Evolutionary conservation across 2,113 vertebrate genomes (phyloP), one percentile per base, ranked within the genome.

Genomic region (Oryzias woworae): DNA sequence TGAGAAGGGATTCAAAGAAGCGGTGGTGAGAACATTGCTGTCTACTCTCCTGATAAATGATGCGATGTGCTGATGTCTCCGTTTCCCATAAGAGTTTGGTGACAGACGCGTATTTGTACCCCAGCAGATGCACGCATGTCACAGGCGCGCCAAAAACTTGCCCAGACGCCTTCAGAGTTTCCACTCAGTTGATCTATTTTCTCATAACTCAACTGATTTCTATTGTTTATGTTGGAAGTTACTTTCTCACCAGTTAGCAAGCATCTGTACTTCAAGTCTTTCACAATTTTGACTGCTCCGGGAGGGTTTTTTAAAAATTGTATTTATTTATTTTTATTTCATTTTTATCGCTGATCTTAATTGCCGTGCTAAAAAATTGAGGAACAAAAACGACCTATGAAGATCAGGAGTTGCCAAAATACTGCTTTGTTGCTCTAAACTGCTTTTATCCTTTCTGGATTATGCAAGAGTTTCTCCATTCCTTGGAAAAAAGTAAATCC

Each of bases 11-110:
- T 66, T 78, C 67, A 69, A 54, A 81, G 67, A 26, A 51, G 58
- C 23, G 23, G 20, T 67, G 65, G 63, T 65, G 75, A 74, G 68
- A 80, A 72, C 64, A 73, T 79, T 62, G 62, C 68, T 62, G 56
- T 75, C 70, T 44, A n/a, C 62, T 71, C 72, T 82, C 53, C 47
- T 76, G 73, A 85, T 58, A 54, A 47, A 78, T 84, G 66, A 66
- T 17, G 14, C 53, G 62, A 61, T 42, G 18, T 46, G 50, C 61
- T 16, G 4, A 43, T 60, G 50, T 66, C n/a, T 0, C 4, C 66
- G 54, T 82, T 86, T 87, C 86, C 82, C 86, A 85, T 79, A 81
- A 77, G 47, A 69, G 75, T 31, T 17, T 12, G 53, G 49, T 69
- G 48, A 59, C 43, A 22, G 61, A 47, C 24, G 46, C 48, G 46